phyloP scores from a whole-genome alignment of 2,888 invertebrate species.

The Leptopilina syphax region DNA sequence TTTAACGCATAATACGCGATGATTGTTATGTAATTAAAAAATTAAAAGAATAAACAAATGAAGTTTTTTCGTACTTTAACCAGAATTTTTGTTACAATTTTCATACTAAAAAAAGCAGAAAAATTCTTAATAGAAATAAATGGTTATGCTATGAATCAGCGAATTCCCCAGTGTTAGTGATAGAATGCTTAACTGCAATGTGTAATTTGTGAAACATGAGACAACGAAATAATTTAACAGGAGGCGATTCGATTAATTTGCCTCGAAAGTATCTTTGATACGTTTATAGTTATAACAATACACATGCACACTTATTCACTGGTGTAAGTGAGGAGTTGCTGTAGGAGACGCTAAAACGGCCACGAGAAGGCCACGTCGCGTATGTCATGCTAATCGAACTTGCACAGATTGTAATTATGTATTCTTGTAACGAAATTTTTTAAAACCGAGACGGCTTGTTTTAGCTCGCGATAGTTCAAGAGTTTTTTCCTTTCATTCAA shows the following conservation, averaged over 20 bases:
- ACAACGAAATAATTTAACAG: slow-evolving; percentile 17
- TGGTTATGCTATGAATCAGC: slow-evolving; percentile 2
- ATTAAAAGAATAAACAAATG: no score
- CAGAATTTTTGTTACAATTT: not conserved
- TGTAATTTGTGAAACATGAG: slow-evolving; percentile 4
- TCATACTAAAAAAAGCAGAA: not conserved
- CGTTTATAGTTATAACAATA: slow-evolving; percentile 3
- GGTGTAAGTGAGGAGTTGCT: not conserved
- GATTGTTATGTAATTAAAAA: no score
- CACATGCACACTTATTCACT: not conserved
- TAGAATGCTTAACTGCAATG: not conserved
- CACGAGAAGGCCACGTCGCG: slow-evolving; percentile 39
- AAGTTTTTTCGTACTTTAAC: not conserved
- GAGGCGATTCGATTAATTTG: slow-evolving; percentile 23
- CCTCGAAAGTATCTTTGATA: slow-evolving; percentile 25
- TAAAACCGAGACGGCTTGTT: slow-evolving; percentile 19
- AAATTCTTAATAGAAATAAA: not conserved
- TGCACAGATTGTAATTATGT: slow-evolving; percentile 35
- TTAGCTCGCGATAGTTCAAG: slow-evolving; percentile 3
- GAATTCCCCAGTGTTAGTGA: not conserved
- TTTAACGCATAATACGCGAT: no score
- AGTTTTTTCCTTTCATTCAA: slow-evolving; percentile 1
- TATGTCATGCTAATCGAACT: slow-evolving; percentile 36
- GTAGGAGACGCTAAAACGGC: slow-evolving; percentile 26
- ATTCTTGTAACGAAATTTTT: slow-evolving; percentile 27